Conservation (phyloP, 2,888 invertebrate genomes). For the Scelioninae gen. 1 region DNA sequence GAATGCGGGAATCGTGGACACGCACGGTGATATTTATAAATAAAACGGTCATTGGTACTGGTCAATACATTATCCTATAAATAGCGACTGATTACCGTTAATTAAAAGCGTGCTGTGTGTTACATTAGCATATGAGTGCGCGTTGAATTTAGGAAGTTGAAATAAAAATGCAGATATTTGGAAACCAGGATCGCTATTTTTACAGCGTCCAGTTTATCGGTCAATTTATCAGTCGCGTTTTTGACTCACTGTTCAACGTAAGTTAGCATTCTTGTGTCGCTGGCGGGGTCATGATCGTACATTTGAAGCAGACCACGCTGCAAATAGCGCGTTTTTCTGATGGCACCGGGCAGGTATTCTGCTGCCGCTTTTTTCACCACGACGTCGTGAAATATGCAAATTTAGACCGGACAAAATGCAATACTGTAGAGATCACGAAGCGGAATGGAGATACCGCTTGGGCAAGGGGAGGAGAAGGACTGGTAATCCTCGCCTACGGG, state of each 20-base stretch:
- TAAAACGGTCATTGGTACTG: conserved; percentile 32
- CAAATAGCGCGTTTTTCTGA: conserved; percentile 75
- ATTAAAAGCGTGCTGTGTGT: conserved; percentile 29
- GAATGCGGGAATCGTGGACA: background rate
- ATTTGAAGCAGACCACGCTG: conserved; percentile 70
- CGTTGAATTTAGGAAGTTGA: conserved; percentile 13
- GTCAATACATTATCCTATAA: conserved; percentile 8
- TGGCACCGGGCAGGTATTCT: conserved; percentile 75
- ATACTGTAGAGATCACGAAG: conserved; percentile 61
- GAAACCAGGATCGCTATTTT: conserved; percentile 24
- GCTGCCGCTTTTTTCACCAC: conserved; percentile 77
- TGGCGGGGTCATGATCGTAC: conserved; percentile 68
- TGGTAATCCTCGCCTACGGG: conserved; percentile 82
- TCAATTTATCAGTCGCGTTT: conserved; percentile 52
- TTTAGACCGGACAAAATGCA: conserved; percentile 73
- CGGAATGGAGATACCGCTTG: conserved; percentile 64
- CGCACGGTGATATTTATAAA: conserved; percentile 3
- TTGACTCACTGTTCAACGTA: conserved; percentile 53
- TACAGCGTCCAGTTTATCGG: conserved; percentile 33
- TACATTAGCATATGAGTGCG: conserved; percentile 7
- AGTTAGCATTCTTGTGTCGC: conserved; percentile 49
- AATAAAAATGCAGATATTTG: conserved; percentile 29
- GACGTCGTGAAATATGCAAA: conserved; percentile 82
- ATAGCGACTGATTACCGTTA: conserved; percentile 22
- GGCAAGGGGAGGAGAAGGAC: conserved; percentile 74